Percentiles rank a stretch among this genome's conserved stretches.
These are phyloP conservation scores for Pristionchus arcanus DNA, from an alignment of 2,888 invertebrate species.

Conservation along the genomic window DNA sequence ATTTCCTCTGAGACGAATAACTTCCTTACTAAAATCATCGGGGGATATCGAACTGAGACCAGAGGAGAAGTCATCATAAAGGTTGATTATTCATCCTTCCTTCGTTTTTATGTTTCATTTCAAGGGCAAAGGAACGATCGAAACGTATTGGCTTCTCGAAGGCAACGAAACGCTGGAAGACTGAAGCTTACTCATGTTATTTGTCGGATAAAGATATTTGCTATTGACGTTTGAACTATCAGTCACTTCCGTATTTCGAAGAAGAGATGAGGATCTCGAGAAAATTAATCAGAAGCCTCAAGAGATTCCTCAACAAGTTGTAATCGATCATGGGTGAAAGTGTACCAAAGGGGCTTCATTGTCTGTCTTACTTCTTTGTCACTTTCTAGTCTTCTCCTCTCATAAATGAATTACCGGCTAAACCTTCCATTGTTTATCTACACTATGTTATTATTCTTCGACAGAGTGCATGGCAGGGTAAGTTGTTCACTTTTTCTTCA, in stretches of 20 bases:
- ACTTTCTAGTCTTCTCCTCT: not conserved
- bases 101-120: conserved; percentile 32
- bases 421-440: not conserved
- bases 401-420: not conserved
- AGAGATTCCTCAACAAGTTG: not conserved
- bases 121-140: conserved; percentile 69
- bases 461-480: not conserved
- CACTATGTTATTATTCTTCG: not conserved
- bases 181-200: not conserved
- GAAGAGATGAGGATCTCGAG: not conserved
- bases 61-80: conserved; percentile 76
- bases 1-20: conserved; percentile 70
- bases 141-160: conserved; percentile 67
- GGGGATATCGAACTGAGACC: conserved; percentile 71
- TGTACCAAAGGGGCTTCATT: not conserved
- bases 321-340: conserved; percentile 41
- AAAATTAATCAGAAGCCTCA: conserved; percentile 34
- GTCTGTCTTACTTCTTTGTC: not conserved
- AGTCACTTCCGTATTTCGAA: conserved; percentile 20
- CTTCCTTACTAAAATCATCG: conserved; percentile 67
- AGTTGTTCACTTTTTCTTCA: not conserved
- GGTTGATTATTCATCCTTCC: not conserved
- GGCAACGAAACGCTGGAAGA: conserved; percentile 37
- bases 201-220: conserved; percentile 16
- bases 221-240: not conserved